Evolutionary conservation across 2,888 invertebrate genomes (phyloP), one percentile per base, ranked within the genome.

Genomic region (Nasonia oneida): DNA sequence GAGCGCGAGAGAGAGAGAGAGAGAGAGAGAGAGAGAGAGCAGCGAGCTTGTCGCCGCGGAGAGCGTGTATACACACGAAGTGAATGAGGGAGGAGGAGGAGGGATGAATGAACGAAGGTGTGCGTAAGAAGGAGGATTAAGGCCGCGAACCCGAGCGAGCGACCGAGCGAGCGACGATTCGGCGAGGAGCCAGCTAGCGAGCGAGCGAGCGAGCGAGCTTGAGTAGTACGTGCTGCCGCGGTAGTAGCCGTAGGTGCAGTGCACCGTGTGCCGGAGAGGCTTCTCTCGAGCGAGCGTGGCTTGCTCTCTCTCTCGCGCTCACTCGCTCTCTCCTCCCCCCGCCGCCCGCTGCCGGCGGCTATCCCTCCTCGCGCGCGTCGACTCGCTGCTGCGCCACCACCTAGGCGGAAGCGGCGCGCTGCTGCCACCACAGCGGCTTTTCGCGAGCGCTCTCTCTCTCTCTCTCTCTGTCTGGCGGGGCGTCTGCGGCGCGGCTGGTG

Each of bases 201-300:
- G 23, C 23, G 23, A 64, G 47, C 71, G 76, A 23, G 23, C 23
- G 23, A 82, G 75, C 74, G 76, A 70, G 64, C 33, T 37, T 47
- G 50, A 64, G 81, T 47, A 42, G 42, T 75, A 82, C 85, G 90
- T 91, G 90, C 89, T 90, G 88, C 89, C 89, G 87, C 90, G 91
- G 89, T 90, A 90, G 90, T 90, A 87, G 90, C 89, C 90, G 91
- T 89, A 87, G 90, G 89, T 90, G 90, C 90, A 91, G 91, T 90
- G 90, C 90, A 89, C 89, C 87, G 88, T 81, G 75, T 73, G 82
- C 81, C 77, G 80, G 82, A 39, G 77, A 71, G 81, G 61, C 81
- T 75, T 37, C 64, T 70, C 67, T 61, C 77, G 74, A 18, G 61
- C 14, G 80, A 82, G 15, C 53, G 53, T 18, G 64, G 10, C 23